A percentile compares a stretch with the other conserved stretches of the same genome.
These are phyloP conservation scores for Hypothenemus hampei DNA, from an alignment of 1,140 invertebrate genomes.

Conservation along the genomic window DNA sequence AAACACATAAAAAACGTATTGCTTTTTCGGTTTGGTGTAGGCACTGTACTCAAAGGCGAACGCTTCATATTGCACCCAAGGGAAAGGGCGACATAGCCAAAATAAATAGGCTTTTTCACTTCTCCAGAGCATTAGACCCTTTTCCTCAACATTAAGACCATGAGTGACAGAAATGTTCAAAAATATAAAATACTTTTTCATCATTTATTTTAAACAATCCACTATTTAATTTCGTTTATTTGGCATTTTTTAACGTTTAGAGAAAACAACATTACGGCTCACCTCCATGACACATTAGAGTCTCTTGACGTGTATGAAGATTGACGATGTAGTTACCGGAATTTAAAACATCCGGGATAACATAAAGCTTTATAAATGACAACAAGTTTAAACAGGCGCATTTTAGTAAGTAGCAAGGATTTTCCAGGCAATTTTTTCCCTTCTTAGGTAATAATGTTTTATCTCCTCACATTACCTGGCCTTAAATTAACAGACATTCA, in stretches of 20 bases:
- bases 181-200: no score
- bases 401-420: conserved; percentile 23
- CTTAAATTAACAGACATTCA: background rate
- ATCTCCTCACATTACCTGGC: conserved; percentile 6
- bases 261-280: conserved; percentile 8
- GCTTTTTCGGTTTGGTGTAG: background rate
- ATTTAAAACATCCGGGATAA: conserved; percentile 36
- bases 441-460: conserved; percentile 16
- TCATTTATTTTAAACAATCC: no score
- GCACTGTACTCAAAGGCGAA: background rate
- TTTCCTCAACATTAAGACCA: no score
- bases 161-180: no score
- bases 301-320: conserved; percentile 27
- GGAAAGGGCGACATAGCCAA: background rate
- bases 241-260: background rate
- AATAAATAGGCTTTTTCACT: background rate
- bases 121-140: no score
- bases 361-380: conserved; percentile 37
- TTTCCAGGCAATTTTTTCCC: conserved; percentile 12
- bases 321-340: conserved; percentile 30
- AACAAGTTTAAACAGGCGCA: conserved; percentile 30
- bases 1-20: background rate
- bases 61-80: conserved; percentile 1
- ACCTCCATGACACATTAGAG: conserved; percentile 19
- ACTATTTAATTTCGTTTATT: background rate